A percentile compares a stretch with the other conserved stretches of the same genome.
phyloP scores from a whole-genome alignment of 2,113 vertebrate species.

The Pagrus major region DNA sequence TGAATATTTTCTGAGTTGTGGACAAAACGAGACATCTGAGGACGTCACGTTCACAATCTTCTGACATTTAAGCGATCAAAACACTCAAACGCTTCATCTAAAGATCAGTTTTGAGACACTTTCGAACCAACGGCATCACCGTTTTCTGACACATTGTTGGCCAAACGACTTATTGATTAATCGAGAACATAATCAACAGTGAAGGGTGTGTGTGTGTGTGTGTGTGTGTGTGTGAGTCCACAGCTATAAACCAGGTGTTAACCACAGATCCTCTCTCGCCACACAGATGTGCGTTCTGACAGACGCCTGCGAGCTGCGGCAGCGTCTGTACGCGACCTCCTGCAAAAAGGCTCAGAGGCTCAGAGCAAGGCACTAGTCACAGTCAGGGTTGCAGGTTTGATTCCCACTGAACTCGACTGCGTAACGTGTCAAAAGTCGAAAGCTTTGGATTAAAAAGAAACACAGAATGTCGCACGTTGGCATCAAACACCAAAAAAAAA shows the following conservation, averaged over 20 bases:
- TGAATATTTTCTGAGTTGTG: no score
- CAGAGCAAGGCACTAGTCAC: not conserved
- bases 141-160: no score
- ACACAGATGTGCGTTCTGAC: not conserved
- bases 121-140: no score
- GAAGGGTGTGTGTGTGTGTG: conserved; percentile 15
- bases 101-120: no score
- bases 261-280: conserved; percentile 21
- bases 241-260: conserved; percentile 37
- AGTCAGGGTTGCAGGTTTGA: conserved; percentile 8
- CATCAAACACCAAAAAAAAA: conserved; percentile 15
- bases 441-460: not conserved
- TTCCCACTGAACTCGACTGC: not conserved
- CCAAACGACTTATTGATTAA: no score
- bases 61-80: no score
- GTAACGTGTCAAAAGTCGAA: not conserved
- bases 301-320: not conserved
- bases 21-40: no score
- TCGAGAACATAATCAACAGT: no score
- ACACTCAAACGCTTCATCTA: no score
- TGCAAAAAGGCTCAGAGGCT: not conserved
- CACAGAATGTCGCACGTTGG: not conserved
- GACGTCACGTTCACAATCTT: no score
- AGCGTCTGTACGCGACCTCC: not conserved
- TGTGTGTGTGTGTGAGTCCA: conserved; percentile 4